A percentile compares a stretch with the other conserved stretches of the same genome.
phyloP scores from a whole-genome alignment of 2,113 vertebrate genomes.

The Protobothrops mucrosquamatus region DNA sequence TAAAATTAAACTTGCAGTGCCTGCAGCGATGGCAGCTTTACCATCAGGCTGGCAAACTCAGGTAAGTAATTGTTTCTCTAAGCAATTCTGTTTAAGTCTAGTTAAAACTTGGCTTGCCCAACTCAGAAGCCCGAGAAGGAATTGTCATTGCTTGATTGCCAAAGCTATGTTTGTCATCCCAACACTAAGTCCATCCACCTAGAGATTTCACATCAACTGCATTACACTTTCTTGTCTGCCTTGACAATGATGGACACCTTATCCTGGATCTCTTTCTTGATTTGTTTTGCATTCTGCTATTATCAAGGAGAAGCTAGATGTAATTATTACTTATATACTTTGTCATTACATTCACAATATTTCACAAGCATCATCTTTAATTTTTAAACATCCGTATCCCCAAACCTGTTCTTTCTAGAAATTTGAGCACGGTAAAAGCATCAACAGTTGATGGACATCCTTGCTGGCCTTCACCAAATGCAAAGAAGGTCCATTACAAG shows the following conservation, averaged over 20 bases:
- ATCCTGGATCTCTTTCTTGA: not conserved
- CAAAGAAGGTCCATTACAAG: not conserved
- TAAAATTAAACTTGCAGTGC: conserved; percentile 21
- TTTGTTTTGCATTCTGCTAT: not conserved
- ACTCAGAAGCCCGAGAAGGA: conserved; percentile 22
- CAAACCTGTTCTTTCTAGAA: not conserved
- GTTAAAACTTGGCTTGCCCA: conserved; percentile 31
- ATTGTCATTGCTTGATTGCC: conserved; percentile 34
- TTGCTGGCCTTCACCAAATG: not conserved
- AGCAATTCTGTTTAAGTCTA: conserved; percentile 40
- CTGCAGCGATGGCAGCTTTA: conserved; percentile 33
- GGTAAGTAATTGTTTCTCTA: conserved; percentile 45
- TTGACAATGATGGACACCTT: conserved; percentile 17
- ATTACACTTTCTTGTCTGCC: not conserved
- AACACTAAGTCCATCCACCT: conserved; percentile 2
- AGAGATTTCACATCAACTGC: conserved; percentile 18
- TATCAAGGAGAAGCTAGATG: not conserved
- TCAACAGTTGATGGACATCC: not conserved
- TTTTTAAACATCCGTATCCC: not conserved
- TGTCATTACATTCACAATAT: not conserved
- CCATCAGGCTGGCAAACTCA: conserved; percentile 46
- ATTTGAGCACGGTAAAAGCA: not conserved
- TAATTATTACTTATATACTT: not conserved
- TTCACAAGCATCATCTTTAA: not conserved
- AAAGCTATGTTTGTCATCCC: conserved; percentile 22